Base-by-base conservation (phyloP, 2,888 invertebrate species). In the Ormyrus pomaceus region DNA sequence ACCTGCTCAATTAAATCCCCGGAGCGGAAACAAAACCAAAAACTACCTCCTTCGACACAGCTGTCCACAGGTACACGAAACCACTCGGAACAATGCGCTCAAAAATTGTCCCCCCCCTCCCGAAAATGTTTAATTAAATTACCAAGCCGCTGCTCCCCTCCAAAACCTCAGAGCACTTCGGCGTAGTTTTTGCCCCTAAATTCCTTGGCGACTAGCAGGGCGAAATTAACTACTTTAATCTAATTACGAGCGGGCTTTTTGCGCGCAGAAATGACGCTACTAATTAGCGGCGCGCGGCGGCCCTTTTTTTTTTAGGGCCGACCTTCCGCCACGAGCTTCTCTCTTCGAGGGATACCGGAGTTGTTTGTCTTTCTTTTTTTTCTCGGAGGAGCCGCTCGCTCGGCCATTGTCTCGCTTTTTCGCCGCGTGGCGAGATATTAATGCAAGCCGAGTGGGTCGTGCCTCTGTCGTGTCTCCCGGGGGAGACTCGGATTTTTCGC, bases 151-250 rank as follows among this genome's bases (percentile, higher is more conserved):
- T 4, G 34, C 34, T 2, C 34, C 34, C 34, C 34, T 2, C 34
- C 34, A 34, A 34, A 34, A 34, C 34, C 34, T 34, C 34, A 4
- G 34, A 34, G 34, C 34, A 4, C 3, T 34, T 34, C 34, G 34
- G 34, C 34, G 34, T 34, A 34, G 34, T 34, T 34, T 34, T 34
- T 34, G 34, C 34, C 34, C 66, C 75, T 64, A 75, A 79, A 79
- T 79, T 70, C 79, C 59, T 45, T 13, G 11, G 65, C 13, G 10
- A 45, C 6, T 7, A 5, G 50, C 48, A 59, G 50, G 59, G 6
- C n/a, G 78, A 62, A 78, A 68, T 79, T 79, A 73, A 79, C 79
- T 69, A 75, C 79, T 79, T 79, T 79, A 79, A 79, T 79, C 79
- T 79, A 79, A 79, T 79, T 79, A 79, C 61, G 59, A 9, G 50